phyloP scores from a whole-genome alignment of 2,113 vertebrate species.

The Siniperca chuatsi region DNA sequence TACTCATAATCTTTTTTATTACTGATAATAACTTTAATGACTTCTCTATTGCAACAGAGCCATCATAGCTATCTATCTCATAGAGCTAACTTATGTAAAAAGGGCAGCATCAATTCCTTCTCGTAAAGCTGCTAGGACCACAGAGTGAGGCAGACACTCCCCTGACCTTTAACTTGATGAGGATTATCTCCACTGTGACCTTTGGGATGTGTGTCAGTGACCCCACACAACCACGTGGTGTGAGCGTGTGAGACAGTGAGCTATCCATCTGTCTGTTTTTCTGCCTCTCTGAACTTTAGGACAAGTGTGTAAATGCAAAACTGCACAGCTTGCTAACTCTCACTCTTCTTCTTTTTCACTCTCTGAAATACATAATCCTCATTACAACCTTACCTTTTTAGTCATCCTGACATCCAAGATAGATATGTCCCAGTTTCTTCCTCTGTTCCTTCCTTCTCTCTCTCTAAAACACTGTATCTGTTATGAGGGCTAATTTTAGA shows the following conservation, averaged over 20 bases:
- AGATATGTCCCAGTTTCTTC: conserved; percentile 5
- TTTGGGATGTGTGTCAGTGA: conserved; percentile 63
- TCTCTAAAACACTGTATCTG: conserved; percentile 29
- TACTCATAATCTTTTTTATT: neutral
- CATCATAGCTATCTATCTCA: neutral
- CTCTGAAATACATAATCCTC: neutral
- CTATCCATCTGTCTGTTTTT: conserved; percentile 24
- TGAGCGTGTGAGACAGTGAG: conserved; percentile 36
- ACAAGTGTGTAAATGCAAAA: neutral
- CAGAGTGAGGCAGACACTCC: conserved; percentile 33
- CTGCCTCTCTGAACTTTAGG: neutral
- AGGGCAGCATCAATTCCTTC: conserved; percentile 10
- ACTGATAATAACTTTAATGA: neutral
- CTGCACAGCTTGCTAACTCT: neutral
- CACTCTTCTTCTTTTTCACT: neutral
- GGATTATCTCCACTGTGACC: conserved; percentile 56
- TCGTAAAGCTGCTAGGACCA: conserved; percentile 13
- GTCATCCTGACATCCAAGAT: neutral
- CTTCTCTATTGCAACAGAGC: neutral
- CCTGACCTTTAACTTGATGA: conserved; percentile 74
- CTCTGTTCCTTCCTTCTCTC: conserved; percentile 2
- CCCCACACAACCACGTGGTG: conserved; percentile 42
- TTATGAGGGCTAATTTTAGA: conserved; percentile 76
- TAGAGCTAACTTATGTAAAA: conserved; percentile 21
- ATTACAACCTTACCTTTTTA: neutral